Evolutionary conservation across 2,888 invertebrate genomes (phyloP).

Genomic region (Caenorhabditis sulstoni): DNA sequence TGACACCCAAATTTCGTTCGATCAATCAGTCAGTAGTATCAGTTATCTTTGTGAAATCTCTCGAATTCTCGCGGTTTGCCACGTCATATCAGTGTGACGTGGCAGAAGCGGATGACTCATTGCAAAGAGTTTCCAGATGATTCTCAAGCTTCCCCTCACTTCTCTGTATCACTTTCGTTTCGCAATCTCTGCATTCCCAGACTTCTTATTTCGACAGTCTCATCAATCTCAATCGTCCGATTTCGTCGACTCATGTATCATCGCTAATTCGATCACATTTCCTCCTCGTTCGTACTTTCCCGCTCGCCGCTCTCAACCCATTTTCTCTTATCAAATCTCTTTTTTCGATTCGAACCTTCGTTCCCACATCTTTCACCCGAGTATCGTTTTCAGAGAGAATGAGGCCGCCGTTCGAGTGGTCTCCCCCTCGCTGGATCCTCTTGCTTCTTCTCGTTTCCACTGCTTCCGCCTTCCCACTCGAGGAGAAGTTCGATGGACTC

Average conservation of each 20-base stretch:
- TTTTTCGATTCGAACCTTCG: slow-evolving; percentile 32
- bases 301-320: slow-evolving; percentile 14
- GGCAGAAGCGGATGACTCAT: background rate
- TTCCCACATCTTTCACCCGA: slow-evolving; percentile 17
- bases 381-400: slow-evolving; percentile 23
- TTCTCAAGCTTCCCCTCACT: background rate
- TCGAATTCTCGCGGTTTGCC: slow-evolving; percentile 25
- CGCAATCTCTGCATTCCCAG: slow-evolving; percentile 16
- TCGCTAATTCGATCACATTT: slow-evolving; percentile 46
- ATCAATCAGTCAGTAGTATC: slow-evolving; percentile 6
- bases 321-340: slow-evolving; percentile 34
- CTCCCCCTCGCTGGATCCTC: slow-evolving; percentile 15
- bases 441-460: background rate
- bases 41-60: slow-evolving; percentile 5
- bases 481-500: slow-evolving; percentile 62
- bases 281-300: slow-evolving; percentile 32
- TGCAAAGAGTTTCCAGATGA: background rate
- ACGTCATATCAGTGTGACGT: background rate
- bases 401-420: slow-evolving; percentile 47
- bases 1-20: slow-evolving; percentile 27
- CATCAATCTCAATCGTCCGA: slow-evolving; percentile 33
- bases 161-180: slow-evolving; percentile 5
- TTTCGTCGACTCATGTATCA: slow-evolving; percentile 42
- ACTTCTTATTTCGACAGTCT: slow-evolving; percentile 46
- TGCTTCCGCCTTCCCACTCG: slow-evolving; percentile 25